Conservation (phyloP, 2,888 invertebrate species). For the Drosophila subquinaria region DNA sequence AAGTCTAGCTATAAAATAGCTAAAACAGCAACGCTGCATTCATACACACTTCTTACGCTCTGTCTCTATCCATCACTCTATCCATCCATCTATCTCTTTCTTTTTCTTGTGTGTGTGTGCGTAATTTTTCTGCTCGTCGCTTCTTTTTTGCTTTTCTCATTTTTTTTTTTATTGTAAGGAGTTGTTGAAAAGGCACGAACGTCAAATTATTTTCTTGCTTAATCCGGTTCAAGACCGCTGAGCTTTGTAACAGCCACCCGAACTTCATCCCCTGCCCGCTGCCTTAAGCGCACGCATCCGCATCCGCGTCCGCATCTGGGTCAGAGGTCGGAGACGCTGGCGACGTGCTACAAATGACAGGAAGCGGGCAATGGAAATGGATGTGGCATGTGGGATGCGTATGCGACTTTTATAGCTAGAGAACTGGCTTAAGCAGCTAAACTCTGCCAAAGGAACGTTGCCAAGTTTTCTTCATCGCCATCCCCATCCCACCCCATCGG, state of each 20-base stretch:
- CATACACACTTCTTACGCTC: background rate
- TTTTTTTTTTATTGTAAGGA: constrained; percentile 54
- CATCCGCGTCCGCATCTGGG: constrained; percentile 74
- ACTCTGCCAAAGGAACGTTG: constrained; percentile 24
- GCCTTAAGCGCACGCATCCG: constrained; percentile 42
- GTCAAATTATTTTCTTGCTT: constrained; percentile 82
- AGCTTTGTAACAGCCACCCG: constrained; percentile 64
- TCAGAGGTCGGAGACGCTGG: constrained; percentile 58
- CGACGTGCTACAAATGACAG: constrained; percentile 65
- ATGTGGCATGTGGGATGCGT: constrained; percentile 13
- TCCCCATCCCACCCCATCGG: constrained; percentile 1
- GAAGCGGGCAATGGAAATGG: constrained; percentile 44
- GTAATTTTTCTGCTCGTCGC: constrained; percentile 46
- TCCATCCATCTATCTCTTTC: background rate
- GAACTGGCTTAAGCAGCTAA: constrained; percentile 60
- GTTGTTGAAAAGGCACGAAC: constrained; percentile 80
- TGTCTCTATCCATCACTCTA: background rate
- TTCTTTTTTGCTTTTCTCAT: constrained; percentile 20
- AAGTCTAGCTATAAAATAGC: background rate
- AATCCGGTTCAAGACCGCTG: constrained; percentile 80
- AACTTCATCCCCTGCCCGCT: background rate
- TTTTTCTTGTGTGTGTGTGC: constrained; percentile 17
- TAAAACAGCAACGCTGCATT: background rate
- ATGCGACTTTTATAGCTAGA: constrained; percentile 41
- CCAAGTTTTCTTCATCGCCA: constrained; percentile 13